phyloP scores from a whole-genome alignment of 2,797 vertebrate genomes.

The Tenualosa ilisha region DNA sequence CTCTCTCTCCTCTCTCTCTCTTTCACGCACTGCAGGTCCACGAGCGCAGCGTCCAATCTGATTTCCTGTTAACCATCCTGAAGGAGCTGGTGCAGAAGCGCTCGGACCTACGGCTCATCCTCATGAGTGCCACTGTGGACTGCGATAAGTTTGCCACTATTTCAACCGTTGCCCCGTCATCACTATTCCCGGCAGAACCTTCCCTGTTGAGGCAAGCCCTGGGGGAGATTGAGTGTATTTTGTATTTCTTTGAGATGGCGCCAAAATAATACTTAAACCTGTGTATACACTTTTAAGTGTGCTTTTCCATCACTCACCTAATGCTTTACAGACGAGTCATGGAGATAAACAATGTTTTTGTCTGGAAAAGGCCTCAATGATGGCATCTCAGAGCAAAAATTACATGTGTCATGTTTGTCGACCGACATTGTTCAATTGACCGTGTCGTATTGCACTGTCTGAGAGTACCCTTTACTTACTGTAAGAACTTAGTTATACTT shows the following conservation, averaged over 20 bases:
- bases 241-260: neutral
- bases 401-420: neutral
- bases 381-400: neutral
- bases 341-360: neutral
- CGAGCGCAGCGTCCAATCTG: constrained; percentile 95
- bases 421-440: neutral
- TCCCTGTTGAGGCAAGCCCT: constrained; percentile 86
- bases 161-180: constrained; percentile 95
- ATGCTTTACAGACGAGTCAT: neutral
- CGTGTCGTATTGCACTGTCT: neutral
- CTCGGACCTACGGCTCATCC: constrained; percentile 87
- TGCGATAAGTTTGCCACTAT: constrained; percentile 92
- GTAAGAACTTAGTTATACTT: neutral
- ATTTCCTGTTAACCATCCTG: constrained; percentile 92
- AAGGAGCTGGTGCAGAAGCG: constrained; percentile 88
- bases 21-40: constrained; percentile 80
- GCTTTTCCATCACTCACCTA: neutral
- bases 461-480: neutral
- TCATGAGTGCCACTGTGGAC: constrained; percentile 98
- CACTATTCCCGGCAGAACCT: constrained; percentile 89
- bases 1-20: too few relatives aligned
- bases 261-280: neutral
- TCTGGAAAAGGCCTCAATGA: neutral
- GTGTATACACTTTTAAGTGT: neutral
- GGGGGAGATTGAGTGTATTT: neutral